Conservation (phyloP, 2,113 vertebrate species). For the Orycteropus afer region DNA sequence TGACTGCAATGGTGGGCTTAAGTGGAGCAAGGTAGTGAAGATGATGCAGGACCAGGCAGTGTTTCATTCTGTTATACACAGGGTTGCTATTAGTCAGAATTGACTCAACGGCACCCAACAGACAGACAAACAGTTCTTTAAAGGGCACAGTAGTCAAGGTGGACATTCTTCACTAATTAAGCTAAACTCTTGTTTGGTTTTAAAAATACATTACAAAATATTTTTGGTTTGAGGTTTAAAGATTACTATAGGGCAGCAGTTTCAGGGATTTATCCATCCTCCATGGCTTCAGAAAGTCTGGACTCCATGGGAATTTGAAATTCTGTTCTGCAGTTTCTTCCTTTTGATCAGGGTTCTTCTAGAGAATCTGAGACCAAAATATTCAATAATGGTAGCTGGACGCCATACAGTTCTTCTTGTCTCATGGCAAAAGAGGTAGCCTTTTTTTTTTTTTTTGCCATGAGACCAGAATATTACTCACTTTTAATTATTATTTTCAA, state of each 20-base stretch:
- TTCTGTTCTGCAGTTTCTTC: not conserved
- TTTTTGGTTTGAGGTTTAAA: not conserved
- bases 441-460: no score
- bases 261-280: not conserved
- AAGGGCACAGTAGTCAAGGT: not conserved
- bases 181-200: not conserved
- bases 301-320: not conserved
- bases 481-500: not conserved
- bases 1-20: no score
- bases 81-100: no score
- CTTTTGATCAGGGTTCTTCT: not conserved
- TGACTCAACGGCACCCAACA: no score
- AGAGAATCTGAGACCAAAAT: not conserved
- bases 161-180: not conserved
- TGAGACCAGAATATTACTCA: not conserved
- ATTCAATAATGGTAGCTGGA: not conserved
- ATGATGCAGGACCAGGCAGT: no score
- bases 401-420: not conserved
- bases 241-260: not conserved
- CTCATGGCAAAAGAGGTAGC: not conserved
- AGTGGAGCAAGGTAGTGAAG: no score
- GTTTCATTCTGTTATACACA: no score
- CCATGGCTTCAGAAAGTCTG: no score
- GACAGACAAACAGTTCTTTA: no score
- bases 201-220: not conserved